Percentiles rank a stretch among this genome's conserved stretches.
Evolutionary conservation across 1,140 invertebrate genomes (phyloP).

Genomic region (Muscidifurax raptorellus): DNA sequence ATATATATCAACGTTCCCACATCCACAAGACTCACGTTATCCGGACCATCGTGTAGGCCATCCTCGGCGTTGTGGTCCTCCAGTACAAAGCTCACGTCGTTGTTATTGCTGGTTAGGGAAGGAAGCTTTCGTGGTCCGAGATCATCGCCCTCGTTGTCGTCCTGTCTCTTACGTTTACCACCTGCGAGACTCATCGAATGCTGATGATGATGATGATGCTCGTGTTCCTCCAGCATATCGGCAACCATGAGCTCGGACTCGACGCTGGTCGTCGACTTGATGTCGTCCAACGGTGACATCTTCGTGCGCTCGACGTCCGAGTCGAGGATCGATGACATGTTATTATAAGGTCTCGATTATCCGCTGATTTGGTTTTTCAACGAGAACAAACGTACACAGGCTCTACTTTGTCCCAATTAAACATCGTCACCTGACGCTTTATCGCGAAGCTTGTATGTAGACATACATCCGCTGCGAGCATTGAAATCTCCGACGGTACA

Average conservation of each 20-base stretch:
- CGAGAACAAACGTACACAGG: constrained; percentile 1
- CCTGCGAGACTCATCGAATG: background rate
- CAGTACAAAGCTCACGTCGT: constrained; percentile 79
- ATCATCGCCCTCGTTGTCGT: constrained; percentile 71
- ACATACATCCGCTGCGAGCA: background rate
- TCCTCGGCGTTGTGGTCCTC: constrained; percentile 67
- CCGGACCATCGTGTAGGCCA: constrained; percentile 71
- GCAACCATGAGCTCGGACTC: constrained; percentile 70
- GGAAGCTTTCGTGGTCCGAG: constrained; percentile 73
- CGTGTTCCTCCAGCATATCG: constrained; percentile 71
- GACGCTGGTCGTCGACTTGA: constrained; percentile 69
- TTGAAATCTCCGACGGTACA: constrained; percentile 34
- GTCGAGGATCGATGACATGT: constrained; percentile 40
- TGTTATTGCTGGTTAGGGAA: constrained; percentile 74
- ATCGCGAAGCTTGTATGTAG: background rate
- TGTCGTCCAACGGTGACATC: constrained; percentile 72
- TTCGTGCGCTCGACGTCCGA: constrained; percentile 48
- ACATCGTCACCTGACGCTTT: background rate
- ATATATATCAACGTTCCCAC: too few species aligned
- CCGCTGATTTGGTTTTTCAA: background rate
- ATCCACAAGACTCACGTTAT: constrained; percentile 74
- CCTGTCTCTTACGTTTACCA: constrained; percentile 62
- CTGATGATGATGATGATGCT: constrained; percentile 52
- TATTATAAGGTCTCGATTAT: background rate
- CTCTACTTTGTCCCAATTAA: background rate